Conservation (phyloP, 1,140 invertebrate species). For the Neodiprion virginianus region DNA sequence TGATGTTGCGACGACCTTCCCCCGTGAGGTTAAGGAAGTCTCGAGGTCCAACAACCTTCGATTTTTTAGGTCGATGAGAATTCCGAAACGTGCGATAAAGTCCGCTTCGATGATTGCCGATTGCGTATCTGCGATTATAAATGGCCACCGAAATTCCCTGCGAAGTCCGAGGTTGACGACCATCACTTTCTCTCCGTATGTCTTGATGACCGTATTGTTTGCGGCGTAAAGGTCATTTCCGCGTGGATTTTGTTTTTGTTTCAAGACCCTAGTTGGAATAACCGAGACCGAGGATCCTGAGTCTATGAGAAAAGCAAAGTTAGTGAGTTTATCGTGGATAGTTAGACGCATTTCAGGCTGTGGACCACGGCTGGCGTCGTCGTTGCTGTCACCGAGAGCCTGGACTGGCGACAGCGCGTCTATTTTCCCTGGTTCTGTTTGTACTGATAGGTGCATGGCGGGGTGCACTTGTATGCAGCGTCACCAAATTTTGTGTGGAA, state of each 20-base stretch:
- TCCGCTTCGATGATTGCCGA: conserved; percentile 7
- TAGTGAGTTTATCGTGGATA: conserved; percentile 12
- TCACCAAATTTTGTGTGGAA: conserved; percentile 17
- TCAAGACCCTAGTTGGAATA: neutral
- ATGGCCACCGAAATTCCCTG: conserved; percentile 20
- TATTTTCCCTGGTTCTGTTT: conserved; percentile 9
- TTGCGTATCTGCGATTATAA: conserved; percentile 22
- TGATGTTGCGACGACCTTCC: neutral
- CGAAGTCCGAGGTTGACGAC: conserved; percentile 24
- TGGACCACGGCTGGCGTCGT: neutral
- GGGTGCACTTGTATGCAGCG: conserved; percentile 9
- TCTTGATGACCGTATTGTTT: conserved; percentile 25
- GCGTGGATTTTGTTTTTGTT: neutral
- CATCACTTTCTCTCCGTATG: conserved; percentile 21
- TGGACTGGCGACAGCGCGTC: conserved; percentile 4
- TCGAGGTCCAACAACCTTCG: conserved; percentile 21
- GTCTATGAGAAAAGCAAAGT: conserved; percentile 22
- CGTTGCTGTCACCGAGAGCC: conserved; percentile 4
- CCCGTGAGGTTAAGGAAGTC: conserved; percentile 3
- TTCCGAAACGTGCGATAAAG: conserved; percentile 20
- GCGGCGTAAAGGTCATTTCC: conserved; percentile 23
- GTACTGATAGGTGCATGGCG: neutral
- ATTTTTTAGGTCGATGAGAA: conserved; percentile 29
- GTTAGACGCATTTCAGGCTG: conserved; percentile 14
- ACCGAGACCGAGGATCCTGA: conserved; percentile 21